Conservation (phyloP, 2,113 vertebrate genomes). For the Paradisaea rubra region DNA sequence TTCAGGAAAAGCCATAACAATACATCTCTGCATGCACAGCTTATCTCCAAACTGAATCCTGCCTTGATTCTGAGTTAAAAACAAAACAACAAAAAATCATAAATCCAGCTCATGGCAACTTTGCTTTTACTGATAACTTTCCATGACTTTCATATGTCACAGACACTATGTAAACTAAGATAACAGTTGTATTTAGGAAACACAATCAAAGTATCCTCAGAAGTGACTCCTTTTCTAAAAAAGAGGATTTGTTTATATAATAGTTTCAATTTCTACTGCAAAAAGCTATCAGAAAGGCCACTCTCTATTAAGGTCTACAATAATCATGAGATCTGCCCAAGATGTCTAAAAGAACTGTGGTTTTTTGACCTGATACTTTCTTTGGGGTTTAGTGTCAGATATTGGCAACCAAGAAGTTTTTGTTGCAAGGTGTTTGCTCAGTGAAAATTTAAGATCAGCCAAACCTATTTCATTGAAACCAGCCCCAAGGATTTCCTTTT, state of each 20-base stretch:
- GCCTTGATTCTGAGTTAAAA: neutral
- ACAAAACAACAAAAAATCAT: neutral
- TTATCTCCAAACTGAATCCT: neutral
- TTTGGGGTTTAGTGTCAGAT: neutral
- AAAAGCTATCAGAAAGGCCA: neutral
- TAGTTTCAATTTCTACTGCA: neutral
- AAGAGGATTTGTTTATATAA: neutral
- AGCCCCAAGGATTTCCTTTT: neutral
- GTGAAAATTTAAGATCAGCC: neutral
- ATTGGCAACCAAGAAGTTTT: neutral
- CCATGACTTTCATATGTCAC: neutral
- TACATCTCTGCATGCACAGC: too few species aligned
- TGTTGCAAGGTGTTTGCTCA: neutral
- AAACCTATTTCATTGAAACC: neutral
- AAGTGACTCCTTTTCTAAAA: neutral
- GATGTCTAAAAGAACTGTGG: neutral
- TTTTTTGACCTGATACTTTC: neutral
- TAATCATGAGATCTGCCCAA: neutral
- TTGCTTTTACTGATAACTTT: neutral
- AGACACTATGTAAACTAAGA: neutral
- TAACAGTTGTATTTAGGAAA: neutral
- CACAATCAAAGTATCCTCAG: neutral
- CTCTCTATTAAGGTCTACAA: neutral
- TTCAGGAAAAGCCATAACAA: neutral
- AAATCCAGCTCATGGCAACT: neutral